A percentile compares a stretch with the other conserved stretches of the same genome.
phyloP scores from a whole-genome alignment of 2,797 vertebrate genomes.

The Sebastes vulpes region DNA sequence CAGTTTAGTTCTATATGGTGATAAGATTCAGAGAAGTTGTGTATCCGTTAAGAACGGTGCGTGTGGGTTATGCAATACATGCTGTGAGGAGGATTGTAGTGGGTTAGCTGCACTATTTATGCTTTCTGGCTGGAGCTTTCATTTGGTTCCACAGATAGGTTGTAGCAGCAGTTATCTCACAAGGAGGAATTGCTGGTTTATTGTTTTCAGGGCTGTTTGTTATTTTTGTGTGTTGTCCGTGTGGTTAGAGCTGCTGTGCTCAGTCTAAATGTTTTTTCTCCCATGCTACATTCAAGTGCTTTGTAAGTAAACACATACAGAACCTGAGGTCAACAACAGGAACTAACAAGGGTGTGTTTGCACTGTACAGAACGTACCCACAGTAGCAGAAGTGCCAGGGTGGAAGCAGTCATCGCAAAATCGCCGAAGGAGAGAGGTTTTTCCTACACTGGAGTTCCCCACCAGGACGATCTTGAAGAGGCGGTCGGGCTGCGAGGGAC shows the following conservation, averaged over 20 bases:
- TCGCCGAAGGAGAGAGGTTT: slow-evolving; percentile 91
- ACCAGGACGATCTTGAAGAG: slow-evolving; percentile 95
- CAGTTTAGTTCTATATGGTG: neutral
- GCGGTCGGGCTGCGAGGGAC: slow-evolving; percentile 82
- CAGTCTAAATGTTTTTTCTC: neutral
- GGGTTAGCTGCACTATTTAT: neutral
- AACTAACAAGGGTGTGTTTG: neutral
- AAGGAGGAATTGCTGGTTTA: neutral
- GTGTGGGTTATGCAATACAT: neutral
- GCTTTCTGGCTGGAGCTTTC: neutral
- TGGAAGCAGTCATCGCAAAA: slow-evolving; percentile 91
- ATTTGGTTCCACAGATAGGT: neutral
- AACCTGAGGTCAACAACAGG: slow-evolving; percentile 4
- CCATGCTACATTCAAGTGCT: neutral
- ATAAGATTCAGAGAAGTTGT: neutral
- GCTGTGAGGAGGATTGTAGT: neutral
- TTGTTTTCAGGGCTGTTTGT: neutral
- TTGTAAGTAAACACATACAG: neutral
- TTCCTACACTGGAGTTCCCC: slow-evolving; percentile 94
- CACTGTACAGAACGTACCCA: slow-evolving; percentile 83
- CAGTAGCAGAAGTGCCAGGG: slow-evolving; percentile 89
- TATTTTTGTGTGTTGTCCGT: neutral
- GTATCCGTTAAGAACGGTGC: neutral
- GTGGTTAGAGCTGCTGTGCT: neutral
- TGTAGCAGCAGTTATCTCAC: neutral